Conservation (phyloP, 2,888 invertebrate genomes). For the Andrena trimmerana region DNA sequence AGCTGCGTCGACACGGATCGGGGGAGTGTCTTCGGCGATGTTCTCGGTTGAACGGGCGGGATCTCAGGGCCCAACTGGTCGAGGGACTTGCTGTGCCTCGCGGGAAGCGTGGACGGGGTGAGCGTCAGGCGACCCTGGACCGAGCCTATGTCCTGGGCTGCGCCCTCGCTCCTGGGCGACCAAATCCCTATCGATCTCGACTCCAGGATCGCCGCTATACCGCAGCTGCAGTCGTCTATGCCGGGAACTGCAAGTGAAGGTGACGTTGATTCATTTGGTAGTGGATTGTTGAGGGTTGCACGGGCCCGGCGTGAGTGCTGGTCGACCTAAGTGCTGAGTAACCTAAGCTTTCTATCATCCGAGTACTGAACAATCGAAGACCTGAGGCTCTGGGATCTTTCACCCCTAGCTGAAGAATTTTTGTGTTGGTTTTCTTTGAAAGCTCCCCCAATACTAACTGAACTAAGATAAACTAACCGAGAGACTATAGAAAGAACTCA, state of each 20-base stretch:
- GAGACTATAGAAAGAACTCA: no score
- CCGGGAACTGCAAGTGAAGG: constrained; percentile 74
- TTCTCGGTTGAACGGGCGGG: constrained; percentile 77
- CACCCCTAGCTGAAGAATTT: no score
- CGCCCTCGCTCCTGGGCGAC: constrained; percentile 85
- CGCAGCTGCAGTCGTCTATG: constrained; percentile 90
- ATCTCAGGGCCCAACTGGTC: constrained; percentile 90
- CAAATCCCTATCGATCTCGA: constrained; percentile 88
- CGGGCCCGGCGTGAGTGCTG: neutral
- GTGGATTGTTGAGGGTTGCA: neutral
- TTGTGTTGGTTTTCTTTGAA: no score
- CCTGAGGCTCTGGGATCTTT: no score
- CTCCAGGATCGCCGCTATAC: constrained; percentile 89
- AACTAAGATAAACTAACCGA: no score
- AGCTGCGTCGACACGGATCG: constrained; percentile 85
- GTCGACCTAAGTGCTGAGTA: no score
- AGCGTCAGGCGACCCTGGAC: constrained; percentile 89
- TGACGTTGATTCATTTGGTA: neutral
- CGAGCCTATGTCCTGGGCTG: constrained; percentile 81
- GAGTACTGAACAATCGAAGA: no score
- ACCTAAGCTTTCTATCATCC: no score
- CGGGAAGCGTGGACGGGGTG: constrained; percentile 88
- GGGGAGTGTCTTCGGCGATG: constrained; percentile 81
- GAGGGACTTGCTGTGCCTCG: constrained; percentile 93
- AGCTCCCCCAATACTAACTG: no score